Percentiles rank a stretch among this genome's conserved stretches.
phyloP scores from a whole-genome alignment of 2,888 invertebrate species.

The Torymus texanus region DNA sequence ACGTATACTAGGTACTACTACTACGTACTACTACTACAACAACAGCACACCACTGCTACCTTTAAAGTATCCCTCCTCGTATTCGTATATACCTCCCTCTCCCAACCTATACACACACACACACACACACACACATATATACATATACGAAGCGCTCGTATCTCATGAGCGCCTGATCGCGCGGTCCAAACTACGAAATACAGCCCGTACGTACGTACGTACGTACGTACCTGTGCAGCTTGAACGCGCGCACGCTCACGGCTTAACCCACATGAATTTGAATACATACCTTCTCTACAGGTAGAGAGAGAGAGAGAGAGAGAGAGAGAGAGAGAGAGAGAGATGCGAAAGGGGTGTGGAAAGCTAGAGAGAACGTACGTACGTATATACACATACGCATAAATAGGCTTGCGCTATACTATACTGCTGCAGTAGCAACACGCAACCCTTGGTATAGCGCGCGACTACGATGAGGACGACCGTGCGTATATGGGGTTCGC shows the following conservation, averaged over 20 bases:
- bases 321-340: background rate
- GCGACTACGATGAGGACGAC: too few relatives aligned
- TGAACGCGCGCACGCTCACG: too few relatives aligned
- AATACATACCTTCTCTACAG: conserved; percentile 21
- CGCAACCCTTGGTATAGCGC: too few relatives aligned
- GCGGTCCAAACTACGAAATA: background rate
- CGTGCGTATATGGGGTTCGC: too few relatives aligned
- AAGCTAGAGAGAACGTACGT: background rate
- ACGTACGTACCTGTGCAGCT: too few relatives aligned
- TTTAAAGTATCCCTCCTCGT: too few relatives aligned
- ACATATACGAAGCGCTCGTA: conserved; percentile 6
- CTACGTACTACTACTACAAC: too few relatives aligned
- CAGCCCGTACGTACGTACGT: background rate
- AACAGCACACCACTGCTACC: too few relatives aligned
- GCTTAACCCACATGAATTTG: conserved; percentile 32
- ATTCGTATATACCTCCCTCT: too few relatives aligned
- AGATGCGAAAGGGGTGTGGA: background rate
- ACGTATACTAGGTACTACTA: too few relatives aligned
- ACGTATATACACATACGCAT: background rate
- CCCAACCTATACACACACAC: background rate
- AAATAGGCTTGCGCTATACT: too few relatives aligned
- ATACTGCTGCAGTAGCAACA: too few relatives aligned
- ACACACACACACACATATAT: background rate
- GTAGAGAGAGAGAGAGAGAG: background rate
- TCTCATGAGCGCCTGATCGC: conserved; percentile 29